Base-by-base conservation (phyloP, 1,140 invertebrate species). In the Trichonephila clavipes region DNA sequence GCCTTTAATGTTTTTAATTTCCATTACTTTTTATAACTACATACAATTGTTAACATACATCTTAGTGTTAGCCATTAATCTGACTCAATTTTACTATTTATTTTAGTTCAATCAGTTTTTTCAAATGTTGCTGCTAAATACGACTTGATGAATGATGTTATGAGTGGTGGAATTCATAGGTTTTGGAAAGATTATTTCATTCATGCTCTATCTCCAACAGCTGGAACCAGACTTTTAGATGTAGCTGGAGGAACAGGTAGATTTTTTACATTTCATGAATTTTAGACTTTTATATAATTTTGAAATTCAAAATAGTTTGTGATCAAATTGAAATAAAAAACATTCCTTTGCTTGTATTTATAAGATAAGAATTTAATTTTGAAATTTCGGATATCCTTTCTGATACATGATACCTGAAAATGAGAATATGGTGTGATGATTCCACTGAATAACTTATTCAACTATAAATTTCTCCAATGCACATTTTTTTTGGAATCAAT, bases 141-240 rank as follows among this genome's bases (percentile, higher is more conserved):
- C 96, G 99, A 99, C 96, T 94, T 98, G 85, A 99, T 99, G 99
- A 99, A 99, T 96, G 99, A 99, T 97, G 97, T 97, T 0, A 99
- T 99, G 99, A 99, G 98, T 94, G 96, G 97, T 94, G 99, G 99
- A 28, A 97, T 99, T 94, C 99, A 99, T 96, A 96, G 99, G 88
- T 95, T 99, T 4, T 99, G 99, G 99, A 99, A 99, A 96, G 98
- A 99, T 96, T 97, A 97, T 66, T 99, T 99, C 95, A 97, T 99
- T 85, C 96, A 97, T 93, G 97, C 97, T 94, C 95, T 99, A 24
- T 96, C 97, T 12, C 98, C 99, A 0, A 96, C 96, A 34, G 96
- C 97, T 94, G 97, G 97, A 21, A 98, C 97, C 34, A 97, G 97
- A 94, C 96, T 99, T 4, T 95, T 99, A 44, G 99, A 99, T 96